phyloP scores from a whole-genome alignment of 2,113 vertebrate species.

The Pongo pygmaeus region DNA sequence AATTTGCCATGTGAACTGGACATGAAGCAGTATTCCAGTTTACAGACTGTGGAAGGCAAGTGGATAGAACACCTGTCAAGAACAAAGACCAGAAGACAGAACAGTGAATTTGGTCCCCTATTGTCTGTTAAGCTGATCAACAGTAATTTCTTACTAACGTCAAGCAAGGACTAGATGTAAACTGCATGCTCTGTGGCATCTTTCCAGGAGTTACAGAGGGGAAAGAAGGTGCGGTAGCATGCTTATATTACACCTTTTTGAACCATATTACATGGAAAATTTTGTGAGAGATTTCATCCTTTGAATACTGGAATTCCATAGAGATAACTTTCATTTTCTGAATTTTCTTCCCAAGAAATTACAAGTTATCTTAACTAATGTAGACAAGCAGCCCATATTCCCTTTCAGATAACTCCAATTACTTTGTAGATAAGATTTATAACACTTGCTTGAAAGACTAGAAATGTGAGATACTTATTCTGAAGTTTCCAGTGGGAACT shows the following conservation, averaged over 20 bases:
- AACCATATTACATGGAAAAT: not conserved
- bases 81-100: not conserved
- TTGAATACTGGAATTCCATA: slow-evolving; percentile 31
- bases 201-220: not conserved
- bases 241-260: not conserved
- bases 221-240: not conserved
- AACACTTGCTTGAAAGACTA: not conserved
- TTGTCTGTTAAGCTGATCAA: not conserved
- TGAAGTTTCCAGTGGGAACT: not conserved
- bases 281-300: not conserved
- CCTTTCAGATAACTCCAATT: not conserved
- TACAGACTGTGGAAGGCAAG: not conserved
- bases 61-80: not conserved
- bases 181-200: not conserved
- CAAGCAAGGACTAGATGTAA: not conserved
- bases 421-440: not conserved
- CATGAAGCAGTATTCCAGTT: not conserved
- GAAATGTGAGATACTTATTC: not conserved
- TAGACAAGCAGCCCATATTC: not conserved
- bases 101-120: not conserved
- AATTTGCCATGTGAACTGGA: not conserved
- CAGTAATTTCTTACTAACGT: not conserved
- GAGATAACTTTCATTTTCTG: slow-evolving; percentile 30
- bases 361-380: not conserved
- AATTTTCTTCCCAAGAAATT: not conserved